These are phyloP conservation scores for Ciconia nigra DNA, from an alignment of 2,797 vertebrate genomes.

Conservation along the genomic window DNA sequence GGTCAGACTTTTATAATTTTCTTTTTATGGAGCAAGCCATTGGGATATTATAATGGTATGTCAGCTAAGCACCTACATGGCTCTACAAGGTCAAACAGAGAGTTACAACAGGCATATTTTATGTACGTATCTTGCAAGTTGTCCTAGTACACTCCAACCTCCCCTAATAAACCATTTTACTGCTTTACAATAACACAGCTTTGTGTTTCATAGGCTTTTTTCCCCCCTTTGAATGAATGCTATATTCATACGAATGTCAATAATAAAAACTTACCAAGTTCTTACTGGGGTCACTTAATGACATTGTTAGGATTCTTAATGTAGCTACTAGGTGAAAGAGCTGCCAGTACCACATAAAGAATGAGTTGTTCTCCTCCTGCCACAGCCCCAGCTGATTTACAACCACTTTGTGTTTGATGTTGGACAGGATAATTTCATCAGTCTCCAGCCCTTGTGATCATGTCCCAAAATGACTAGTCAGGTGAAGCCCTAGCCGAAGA, in stretches of 20 bases:
- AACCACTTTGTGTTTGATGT: slow-evolving; percentile 90
- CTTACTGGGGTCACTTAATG: slow-evolving; percentile 77
- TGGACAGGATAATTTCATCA: slow-evolving; percentile 92
- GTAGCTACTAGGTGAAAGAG: slow-evolving; percentile 72
- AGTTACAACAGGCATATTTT: slow-evolving; percentile 64
- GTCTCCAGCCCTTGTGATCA: slow-evolving; percentile 91
- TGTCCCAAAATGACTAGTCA: slow-evolving; percentile 83
- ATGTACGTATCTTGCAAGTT: slow-evolving; percentile 44
- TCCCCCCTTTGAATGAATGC: background rate
- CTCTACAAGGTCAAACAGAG: slow-evolving; percentile 71
- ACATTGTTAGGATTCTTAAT: slow-evolving; percentile 82
- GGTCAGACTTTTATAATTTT: slow-evolving; percentile 23
- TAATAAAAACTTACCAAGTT: slow-evolving; percentile 49
- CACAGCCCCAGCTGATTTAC: slow-evolving; percentile 90
- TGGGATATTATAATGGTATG: slow-evolving; percentile 31
- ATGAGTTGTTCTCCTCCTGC: slow-evolving; percentile 83
- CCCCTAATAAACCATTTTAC: slow-evolving; percentile 37
- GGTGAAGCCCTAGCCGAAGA: slow-evolving; percentile 85
- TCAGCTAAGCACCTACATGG: slow-evolving; percentile 23
- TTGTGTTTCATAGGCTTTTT: slow-evolving; percentile 30
- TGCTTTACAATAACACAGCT: slow-evolving; percentile 50
- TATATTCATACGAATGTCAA: slow-evolving; percentile 37
- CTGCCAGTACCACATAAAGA: slow-evolving; percentile 76
- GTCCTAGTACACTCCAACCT: background rate
- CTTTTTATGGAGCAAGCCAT: slow-evolving; percentile 52